Percentiles rank a stretch among this genome's conserved stretches.
These are phyloP conservation scores for Cyanoramphus novaezelandiae DNA, from an alignment of 2,113 vertebrate species.

Conservation along the genomic window DNA sequence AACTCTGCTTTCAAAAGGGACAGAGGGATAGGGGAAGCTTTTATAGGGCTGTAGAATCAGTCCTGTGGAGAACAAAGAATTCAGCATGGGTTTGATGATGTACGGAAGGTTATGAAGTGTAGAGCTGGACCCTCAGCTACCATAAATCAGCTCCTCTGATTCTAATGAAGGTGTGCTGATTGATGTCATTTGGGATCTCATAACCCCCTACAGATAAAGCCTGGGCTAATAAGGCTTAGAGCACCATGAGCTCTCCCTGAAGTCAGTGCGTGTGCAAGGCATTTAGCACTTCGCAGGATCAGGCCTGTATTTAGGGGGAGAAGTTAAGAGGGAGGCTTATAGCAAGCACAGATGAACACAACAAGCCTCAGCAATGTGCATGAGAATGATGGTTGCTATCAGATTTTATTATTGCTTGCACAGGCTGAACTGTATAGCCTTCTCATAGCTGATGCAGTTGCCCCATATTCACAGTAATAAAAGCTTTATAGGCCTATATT, in stretches of 20 bases:
- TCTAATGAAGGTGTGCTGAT: constrained; percentile 41
- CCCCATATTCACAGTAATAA: neutral
- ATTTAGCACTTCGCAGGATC: neutral
- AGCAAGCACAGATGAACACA: neutral
- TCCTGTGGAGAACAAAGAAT: constrained; percentile 60
- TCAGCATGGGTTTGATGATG: constrained; percentile 36
- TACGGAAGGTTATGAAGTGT: constrained; percentile 38
- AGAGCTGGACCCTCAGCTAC: constrained; percentile 2
- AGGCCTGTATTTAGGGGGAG: neutral
- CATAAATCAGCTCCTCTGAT: constrained; percentile 28
- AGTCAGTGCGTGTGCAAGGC: neutral
- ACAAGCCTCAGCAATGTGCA: accelerated
- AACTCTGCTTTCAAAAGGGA: constrained; percentile 29
- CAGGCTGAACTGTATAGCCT: neutral
- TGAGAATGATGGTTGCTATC: neutral
- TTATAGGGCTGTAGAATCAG: constrained; percentile 22
- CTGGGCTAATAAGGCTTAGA: constrained; percentile 37
- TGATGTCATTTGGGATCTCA: constrained; percentile 22
- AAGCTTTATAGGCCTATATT: neutral
- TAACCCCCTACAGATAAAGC: constrained; percentile 39
- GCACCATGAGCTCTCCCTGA: constrained; percentile 2
- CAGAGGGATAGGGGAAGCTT: neutral
- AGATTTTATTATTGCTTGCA: neutral
- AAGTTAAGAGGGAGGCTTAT: neutral
- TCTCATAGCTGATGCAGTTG: neutral